These are phyloP conservation scores for Rhamnusium bicolor DNA, from an alignment of 2,888 invertebrate genomes.

Conservation along the genomic window DNA sequence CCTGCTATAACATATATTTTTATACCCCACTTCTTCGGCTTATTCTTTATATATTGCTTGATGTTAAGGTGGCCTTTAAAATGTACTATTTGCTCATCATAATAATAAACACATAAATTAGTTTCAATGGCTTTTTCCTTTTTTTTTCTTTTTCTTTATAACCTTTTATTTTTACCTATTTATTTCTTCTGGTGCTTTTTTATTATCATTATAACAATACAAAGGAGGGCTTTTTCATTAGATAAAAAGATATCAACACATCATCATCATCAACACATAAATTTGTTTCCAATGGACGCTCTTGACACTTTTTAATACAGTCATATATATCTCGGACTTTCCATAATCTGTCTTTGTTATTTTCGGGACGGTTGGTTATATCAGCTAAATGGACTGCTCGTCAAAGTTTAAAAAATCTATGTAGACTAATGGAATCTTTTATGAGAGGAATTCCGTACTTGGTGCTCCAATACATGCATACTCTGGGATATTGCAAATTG, in stretches of 20 bases:
- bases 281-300: not conserved
- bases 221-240: too few relatives aligned
- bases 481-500: constrained; percentile 33
- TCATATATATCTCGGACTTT: constrained; percentile 33
- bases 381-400: constrained; percentile 33
- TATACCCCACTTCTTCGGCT: constrained; percentile 56
- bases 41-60: constrained; percentile 40
- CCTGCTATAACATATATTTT: constrained; percentile 58
- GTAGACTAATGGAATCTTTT: constrained; percentile 13
- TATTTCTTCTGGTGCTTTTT: too few relatives aligned
- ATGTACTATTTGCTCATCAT: too few relatives aligned
- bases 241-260: too few relatives aligned
- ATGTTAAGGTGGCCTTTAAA: constrained; percentile 9
- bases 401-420: constrained; percentile 33
- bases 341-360: constrained; percentile 32
- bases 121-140: too few relatives aligned
- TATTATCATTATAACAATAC: too few relatives aligned
- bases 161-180: too few relatives aligned
- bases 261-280: too few relatives aligned
- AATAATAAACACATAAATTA: too few relatives aligned
- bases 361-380: constrained; percentile 21
- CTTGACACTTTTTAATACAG: constrained; percentile 23
- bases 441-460: constrained; percentile 30
- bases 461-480: constrained; percentile 36
- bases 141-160: too few relatives aligned